Evolutionary conservation across 2,888 invertebrate species (phyloP), one percentile per base, ranked within the genome.

Genomic region (Marasmarcha lunaedactyla): DNA sequence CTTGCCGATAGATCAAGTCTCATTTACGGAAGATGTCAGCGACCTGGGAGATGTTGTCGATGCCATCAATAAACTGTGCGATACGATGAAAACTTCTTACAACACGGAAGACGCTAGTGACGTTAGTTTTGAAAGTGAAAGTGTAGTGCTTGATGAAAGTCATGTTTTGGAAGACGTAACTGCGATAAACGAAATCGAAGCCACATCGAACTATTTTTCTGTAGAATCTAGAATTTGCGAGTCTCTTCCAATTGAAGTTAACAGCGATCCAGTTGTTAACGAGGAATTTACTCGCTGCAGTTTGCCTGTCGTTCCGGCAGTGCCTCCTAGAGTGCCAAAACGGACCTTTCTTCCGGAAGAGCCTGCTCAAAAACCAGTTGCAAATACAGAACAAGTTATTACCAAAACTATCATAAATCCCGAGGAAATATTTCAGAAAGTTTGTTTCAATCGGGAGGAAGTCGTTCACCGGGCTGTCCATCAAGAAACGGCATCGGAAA

Each of bases 1-100:
- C 0, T 58, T 74, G 1, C 71, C 71, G n/a, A 67, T 71, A 10
- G 72, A 71, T 35, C 58, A 66, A 15, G 52, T 59, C 11, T 35
- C 54, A 14, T 59, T 77, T 48, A 69, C 77, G 6, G 69, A 61
- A 13, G 78, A 74, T 51, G 70, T 78, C 48, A 71, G 73, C 59
- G 81, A 81, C 36, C 50, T 84, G 2, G 54, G 65, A 2, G 84
- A 84, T 51, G 84, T 84, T 13, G 74, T 83, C 52, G 84, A 84
- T 52, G 84, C 84, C 1, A 83, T 84, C 51, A 83, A 84, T 51
- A 61, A 66, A 39, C 61, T 84, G 3, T 84, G 84, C 57, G 83
- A 81, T 35, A 76, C 72, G 0, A 84, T 84, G 83, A 71, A 71
- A 47, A 71, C 73, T 0, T 73, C 78, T 6, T 54, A 54, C n/a